These are phyloP conservation scores for Melanotaenia nigrans DNA, from an alignment of 2,797 vertebrate genomes.

Conservation along the genomic window DNA sequence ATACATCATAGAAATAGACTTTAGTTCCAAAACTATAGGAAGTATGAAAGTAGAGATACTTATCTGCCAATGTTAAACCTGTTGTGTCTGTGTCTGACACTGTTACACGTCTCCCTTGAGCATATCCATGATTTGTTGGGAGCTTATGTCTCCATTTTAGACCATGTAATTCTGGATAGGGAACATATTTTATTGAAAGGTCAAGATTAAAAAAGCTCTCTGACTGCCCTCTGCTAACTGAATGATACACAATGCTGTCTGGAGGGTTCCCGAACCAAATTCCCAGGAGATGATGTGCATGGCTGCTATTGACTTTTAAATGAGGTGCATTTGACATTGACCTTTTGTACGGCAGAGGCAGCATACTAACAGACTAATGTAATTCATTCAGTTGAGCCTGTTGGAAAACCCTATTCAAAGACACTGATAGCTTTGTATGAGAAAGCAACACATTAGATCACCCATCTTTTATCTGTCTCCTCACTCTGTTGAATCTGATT, in stretches of 20 bases:
- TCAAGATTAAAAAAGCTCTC: constrained; percentile 83
- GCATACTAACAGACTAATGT: constrained; percentile 83
- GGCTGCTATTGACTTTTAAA: constrained; percentile 85
- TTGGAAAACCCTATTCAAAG: constrained; percentile 73
- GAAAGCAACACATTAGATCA: constrained; percentile 74
- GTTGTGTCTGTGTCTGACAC: constrained; percentile 63
- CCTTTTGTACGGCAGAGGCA: constrained; percentile 78
- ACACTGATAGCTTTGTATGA: constrained; percentile 73
- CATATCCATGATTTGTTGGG: constrained; percentile 75
- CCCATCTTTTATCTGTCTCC: constrained; percentile 73
- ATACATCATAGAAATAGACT: not conserved
- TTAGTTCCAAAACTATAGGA: constrained; percentile 37
- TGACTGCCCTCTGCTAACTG: constrained; percentile 78
- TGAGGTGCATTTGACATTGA: constrained; percentile 85
- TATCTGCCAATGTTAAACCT: constrained; percentile 52
- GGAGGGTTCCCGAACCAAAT: constrained; percentile 76
- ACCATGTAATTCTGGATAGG: constrained; percentile 80
- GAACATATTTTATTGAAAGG: constrained; percentile 85
- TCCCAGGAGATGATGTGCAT: constrained; percentile 84
- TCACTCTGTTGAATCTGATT: constrained; percentile 69
- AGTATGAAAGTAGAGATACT: constrained; percentile 12
- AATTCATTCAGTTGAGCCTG: constrained; percentile 77
- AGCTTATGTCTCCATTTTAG: constrained; percentile 81
- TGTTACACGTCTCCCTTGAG: constrained; percentile 70
- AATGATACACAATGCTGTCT: constrained; percentile 82